Evolutionary conservation across 1,140 invertebrate species (phyloP).

Genomic region (Drosophila mauritiana): DNA sequence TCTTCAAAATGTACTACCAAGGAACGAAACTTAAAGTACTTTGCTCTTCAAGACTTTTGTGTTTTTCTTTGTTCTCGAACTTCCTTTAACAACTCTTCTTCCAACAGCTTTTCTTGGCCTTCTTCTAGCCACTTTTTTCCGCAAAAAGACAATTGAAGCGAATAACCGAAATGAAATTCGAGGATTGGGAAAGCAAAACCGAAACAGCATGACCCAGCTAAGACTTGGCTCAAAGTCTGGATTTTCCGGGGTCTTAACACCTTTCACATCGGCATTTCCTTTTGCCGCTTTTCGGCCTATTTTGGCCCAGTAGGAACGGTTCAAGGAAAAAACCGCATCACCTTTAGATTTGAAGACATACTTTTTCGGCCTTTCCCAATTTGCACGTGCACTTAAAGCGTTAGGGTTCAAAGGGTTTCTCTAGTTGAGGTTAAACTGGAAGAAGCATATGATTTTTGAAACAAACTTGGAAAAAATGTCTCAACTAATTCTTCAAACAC

Average conservation of each 20-base stretch:
- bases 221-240: slow-evolving; percentile 57
- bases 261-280: slow-evolving; percentile 36
- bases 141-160: slow-evolving; percentile 5
- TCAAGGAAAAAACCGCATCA: neutral
- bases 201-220: slow-evolving; percentile 43
- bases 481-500: neutral
- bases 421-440: neutral
- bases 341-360: slow-evolving; percentile 1
- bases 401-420: neutral
- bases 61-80: slow-evolving; percentile 4
- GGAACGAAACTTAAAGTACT: neutral
- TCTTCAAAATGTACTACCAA: neutral
- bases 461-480: no score
- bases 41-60: slow-evolving; percentile 12
- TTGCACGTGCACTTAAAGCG: slow-evolving; percentile 4
- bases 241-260: slow-evolving; percentile 53
- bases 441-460: neutral
- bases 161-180: slow-evolving; percentile 26
- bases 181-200: slow-evolving; percentile 33
- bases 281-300: slow-evolving; percentile 22
- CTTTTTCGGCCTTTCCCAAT: neutral
- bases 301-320: neutral
- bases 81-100: slow-evolving; percentile 4
- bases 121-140: slow-evolving; percentile 10
- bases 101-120: slow-evolving; percentile 1